Base-by-base conservation (phyloP, 2,113 vertebrate genomes). In the Cephalopterus ornatus region DNA sequence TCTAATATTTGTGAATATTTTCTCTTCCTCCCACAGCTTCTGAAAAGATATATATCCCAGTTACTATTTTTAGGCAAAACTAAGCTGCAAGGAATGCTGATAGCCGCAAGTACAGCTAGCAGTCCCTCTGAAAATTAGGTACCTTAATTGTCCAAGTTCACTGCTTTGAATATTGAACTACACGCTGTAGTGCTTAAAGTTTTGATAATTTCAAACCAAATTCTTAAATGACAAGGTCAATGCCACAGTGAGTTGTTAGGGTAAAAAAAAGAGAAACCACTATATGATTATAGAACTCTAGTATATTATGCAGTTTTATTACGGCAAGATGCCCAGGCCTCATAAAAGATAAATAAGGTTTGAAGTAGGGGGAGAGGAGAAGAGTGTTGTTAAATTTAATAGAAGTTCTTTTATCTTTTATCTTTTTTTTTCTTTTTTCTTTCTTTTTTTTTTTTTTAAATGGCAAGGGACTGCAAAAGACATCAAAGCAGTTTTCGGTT, bases 301-400 rank as follows among this genome's bases (percentile, higher is more conserved):
- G 85, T 82, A 96, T 95, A 96, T 95, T 96, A 96, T 88, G 94
- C 92, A 87, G 77, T 95, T 93, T 97, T 97, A 95, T 96, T 97
- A 96, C 93, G 93, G 96, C 95, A 94, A 84, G 88, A 93, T 96
- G 97, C 97, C 96, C 90, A 96, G 93, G 83, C 79, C 95, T 98
- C 91, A 96, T 98, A 97, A 98, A 98, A 98, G 91, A 98, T 97
- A 98, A 97, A 98, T 98, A 97, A 98, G 87, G 70, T 95, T 97
- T 97, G 96, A 97, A 98, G 91, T 94, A 62, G 72, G 78, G 70
- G 71, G 13, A 90, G 74, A 92, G 30, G 21, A 96, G 39, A 32
- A 78, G 59, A 77, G 47, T 84, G 89, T 97, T 97, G 96, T 96
- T 97, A 98, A 98, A 97, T 97, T 97, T 98, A 97, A 98, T 97